Evolutionary conservation across 2,888 invertebrate genomes (phyloP).

Genomic region (Margaritifera margaritifera): DNA sequence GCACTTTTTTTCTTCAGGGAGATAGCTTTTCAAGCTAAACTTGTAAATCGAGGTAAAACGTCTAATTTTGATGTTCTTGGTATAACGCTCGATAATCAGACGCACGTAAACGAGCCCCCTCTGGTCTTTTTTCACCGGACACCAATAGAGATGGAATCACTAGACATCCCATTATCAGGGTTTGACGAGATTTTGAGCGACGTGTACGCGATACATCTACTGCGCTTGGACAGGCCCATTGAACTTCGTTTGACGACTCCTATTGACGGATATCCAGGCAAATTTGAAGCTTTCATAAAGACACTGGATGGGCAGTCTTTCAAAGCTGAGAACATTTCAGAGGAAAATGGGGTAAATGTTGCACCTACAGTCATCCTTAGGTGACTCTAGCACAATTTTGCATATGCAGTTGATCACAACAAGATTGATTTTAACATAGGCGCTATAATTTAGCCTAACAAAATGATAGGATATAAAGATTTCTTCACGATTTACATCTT

Average conservation of each 20-base stretch:
- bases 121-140: constrained; percentile 30
- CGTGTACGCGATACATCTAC: constrained; percentile 28
- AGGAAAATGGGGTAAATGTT: constrained; percentile 35
- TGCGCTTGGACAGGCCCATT: constrained; percentile 14
- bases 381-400: not conserved
- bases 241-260: constrained; percentile 26
- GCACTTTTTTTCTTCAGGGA: constrained; percentile 24
- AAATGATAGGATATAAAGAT: too few species aligned
- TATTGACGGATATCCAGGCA: constrained; percentile 37
- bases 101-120: constrained; percentile 11
- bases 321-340: constrained; percentile 30
- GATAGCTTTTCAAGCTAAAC: constrained; percentile 22
- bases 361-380: not conserved
- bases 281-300: constrained; percentile 31
- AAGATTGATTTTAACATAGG: too few species aligned
- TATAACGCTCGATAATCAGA: constrained; percentile 15
- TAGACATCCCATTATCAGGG: constrained; percentile 23
- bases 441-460: too few species aligned
- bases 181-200: constrained; percentile 38
- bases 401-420: not conserved
- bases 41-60: constrained; percentile 13
- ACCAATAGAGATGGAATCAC: constrained; percentile 22
- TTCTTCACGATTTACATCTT: too few species aligned
- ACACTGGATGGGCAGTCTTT: constrained; percentile 21
- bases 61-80: constrained; percentile 21